Conservation (phyloP, 2,113 vertebrate genomes). For the Myxocyprinus asiaticus region DNA sequence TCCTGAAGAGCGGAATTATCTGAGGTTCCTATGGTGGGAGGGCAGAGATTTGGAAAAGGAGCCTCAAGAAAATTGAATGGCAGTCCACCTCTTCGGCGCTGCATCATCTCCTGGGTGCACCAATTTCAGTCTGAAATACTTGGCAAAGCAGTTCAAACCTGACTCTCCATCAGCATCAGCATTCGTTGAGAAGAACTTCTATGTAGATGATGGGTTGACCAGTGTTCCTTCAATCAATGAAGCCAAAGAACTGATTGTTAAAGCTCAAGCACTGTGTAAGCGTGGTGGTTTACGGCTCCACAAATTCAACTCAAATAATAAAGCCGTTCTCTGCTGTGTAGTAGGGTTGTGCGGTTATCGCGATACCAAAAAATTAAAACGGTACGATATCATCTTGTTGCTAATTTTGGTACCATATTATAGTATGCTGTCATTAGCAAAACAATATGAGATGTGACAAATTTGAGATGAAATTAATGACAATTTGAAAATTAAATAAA, state of each 20-base stretch:
- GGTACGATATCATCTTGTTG: no score
- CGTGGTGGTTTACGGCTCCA: neutral
- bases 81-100: neutral
- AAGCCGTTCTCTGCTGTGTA: neutral
- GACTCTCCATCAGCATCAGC: neutral
- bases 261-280: neutral
- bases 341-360: no score
- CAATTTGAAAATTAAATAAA: no score
- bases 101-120: neutral
- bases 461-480: no score
- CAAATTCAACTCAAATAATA: neutral
- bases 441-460: no score
- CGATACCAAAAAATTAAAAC: no score
- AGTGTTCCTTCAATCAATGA: neutral
- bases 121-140: neutral
- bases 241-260: neutral
- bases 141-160: neutral
- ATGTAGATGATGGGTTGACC: neutral
- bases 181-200: slow-evolving; percentile 5
- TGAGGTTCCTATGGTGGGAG: neutral
- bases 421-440: no score
- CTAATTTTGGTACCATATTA: no score
- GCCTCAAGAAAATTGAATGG: neutral
- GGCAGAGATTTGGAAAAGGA: neutral
- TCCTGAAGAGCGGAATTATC: neutral